phyloP scores from a whole-genome alignment of 2,888 invertebrate species.

The Auanema sp. region DNA sequence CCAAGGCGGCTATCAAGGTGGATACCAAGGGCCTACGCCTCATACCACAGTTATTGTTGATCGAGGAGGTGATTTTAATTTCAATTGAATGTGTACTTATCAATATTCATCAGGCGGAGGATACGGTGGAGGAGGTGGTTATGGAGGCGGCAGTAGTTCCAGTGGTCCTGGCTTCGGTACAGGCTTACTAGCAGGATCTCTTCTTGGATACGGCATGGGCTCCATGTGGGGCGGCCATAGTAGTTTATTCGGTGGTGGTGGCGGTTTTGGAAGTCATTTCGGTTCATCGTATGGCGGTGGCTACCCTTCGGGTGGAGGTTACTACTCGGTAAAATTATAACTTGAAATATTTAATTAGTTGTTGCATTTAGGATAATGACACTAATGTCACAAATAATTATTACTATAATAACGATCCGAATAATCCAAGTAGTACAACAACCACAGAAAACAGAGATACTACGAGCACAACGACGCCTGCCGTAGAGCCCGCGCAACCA shows the following conservation, averaged over 20 bases:
- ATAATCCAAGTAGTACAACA: slow-evolving; percentile 11
- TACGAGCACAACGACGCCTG: background rate
- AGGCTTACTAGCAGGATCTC: slow-evolving; percentile 52
- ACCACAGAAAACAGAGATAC: slow-evolving; percentile 2
- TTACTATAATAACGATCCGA: slow-evolving; percentile 32
- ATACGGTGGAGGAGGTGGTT: slow-evolving; percentile 17
- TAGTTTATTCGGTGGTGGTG: slow-evolving; percentile 36
- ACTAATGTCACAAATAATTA: slow-evolving; percentile 54
- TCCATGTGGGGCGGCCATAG: slow-evolving; percentile 41
- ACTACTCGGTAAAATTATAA: slow-evolving; percentile 29
- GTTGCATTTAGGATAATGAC: slow-evolving; percentile 58
- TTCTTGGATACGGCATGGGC: slow-evolving; percentile 47
- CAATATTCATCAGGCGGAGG: background rate
- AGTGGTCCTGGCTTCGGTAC: slow-evolving; percentile 47
- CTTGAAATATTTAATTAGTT: background rate
- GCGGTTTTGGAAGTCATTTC: slow-evolving; percentile 34
- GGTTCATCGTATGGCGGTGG: slow-evolving; percentile 32
- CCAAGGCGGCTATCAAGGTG: background rate
- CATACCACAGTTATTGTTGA: slow-evolving; percentile 44
- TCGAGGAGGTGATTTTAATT: slow-evolving; percentile 12
- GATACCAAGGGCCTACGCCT: slow-evolving; percentile 6
- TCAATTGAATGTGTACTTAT: background rate
- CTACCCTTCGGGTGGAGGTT: slow-evolving; percentile 45
- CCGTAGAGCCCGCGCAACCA: background rate
- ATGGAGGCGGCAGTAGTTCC: slow-evolving; percentile 26